Base-by-base conservation (phyloP, 2,113 vertebrate species). In the Lycaon pictus region DNA sequence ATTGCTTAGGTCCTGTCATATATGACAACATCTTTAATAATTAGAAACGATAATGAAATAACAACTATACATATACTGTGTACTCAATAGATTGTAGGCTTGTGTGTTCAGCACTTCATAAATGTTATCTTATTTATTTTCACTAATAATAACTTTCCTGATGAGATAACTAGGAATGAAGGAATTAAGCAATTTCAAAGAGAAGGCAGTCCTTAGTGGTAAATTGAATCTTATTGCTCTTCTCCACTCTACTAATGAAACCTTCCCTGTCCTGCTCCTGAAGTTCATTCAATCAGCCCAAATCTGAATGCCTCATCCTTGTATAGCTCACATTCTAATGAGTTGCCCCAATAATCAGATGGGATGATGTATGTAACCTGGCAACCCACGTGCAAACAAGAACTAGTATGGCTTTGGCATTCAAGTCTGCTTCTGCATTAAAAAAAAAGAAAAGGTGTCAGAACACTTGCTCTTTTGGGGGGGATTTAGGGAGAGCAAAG, bases 141-240 rank as follows among this genome's bases (percentile, higher is more conserved):
- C 32, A 84, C 7, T 80, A 65, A 77, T 69, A 43, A 92, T 76
- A 81, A 35, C 20, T 71, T 90, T 51, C 48, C 53, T 77, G 53
- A 95, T 55, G 56, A 63, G 80, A 82, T 60, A 93, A 74, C 11
- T 55, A 88, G 20, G n/a, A 16, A 74, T 84, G 94, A 87, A 92
- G 3, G 15, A 87, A 72, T 85, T 80, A 88, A 87, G 51, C 55
- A 87, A 87, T 88, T 92, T 96, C 60, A 96, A 95, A 92, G 83
- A 74, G 32, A 60, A 76, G 67, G 35, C 10, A 35, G 84, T 71
- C 29, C 10, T 92, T 88, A 84, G 79, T 83, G 60, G 35, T 88
- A 88, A 88, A 88, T 85, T 90, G 76, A 88, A 58, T 91, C 29
- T 60, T 92, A 96, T 81, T 90, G 60, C 55, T 97, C 48, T 82